Evolutionary conservation across 2,797 vertebrate genomes (phyloP).

Genomic region (Somateria mollissima): DNA sequence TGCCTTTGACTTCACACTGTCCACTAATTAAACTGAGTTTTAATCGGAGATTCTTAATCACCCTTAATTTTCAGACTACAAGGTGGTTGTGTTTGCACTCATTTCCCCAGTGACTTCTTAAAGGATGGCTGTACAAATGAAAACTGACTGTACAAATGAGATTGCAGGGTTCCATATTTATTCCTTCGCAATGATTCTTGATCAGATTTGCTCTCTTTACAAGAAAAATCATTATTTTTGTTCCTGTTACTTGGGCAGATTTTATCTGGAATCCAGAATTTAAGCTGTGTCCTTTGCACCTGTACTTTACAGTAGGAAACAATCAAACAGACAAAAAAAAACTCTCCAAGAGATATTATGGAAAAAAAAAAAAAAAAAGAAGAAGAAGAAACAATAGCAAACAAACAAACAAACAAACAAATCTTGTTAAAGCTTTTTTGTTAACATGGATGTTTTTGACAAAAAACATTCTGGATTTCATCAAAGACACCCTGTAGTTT

Average conservation of each 20-base stretch:
- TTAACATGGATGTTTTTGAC: neutral
- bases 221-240: neutral
- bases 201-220: neutral
- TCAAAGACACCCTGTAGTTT: neutral
- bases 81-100: neutral
- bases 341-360: neutral
- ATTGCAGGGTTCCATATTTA: conserved; percentile 27
- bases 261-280: neutral
- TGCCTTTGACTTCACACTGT: conserved; percentile 20
- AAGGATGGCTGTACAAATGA: conserved; percentile 45
- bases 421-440: neutral
- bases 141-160: conserved; percentile 42
- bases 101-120: conserved; percentile 32
- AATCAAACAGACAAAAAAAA: neutral
- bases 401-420: neutral
- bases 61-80: conserved; percentile 45
- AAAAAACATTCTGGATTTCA: neutral
- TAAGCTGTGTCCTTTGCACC: neutral
- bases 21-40: conserved; percentile 57
- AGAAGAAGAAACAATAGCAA: neutral
- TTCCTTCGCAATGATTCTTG: neutral
- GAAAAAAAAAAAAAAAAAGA: accelerated
- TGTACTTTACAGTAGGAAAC: neutral
- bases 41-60: conserved; percentile 9
- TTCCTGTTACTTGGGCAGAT: neutral